Evolutionary conservation across 2,113 vertebrate species (phyloP).

Genomic region (Onychostoma macrolepis): DNA sequence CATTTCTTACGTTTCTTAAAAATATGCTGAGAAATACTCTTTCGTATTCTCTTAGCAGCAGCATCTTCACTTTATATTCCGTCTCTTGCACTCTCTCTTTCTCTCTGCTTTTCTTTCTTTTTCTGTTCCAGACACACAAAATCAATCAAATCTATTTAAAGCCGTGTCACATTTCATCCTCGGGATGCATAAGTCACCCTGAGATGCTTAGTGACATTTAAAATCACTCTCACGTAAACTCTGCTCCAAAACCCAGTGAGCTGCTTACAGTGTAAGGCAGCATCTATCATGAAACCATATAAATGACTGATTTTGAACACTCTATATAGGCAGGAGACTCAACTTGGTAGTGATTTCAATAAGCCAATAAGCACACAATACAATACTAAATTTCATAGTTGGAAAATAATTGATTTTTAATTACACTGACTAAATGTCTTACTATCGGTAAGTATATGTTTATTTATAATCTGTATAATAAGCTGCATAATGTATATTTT

Average conservation of each 20-base stretch:
- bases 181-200: constrained; percentile 32
- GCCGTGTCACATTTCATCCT: neutral
- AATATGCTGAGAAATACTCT: neutral
- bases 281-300: neutral
- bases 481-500: neutral
- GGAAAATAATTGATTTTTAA: neutral
- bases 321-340: neutral
- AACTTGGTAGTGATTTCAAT: neutral
- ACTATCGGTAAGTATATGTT: neutral
- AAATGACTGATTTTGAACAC: neutral
- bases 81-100: neutral
- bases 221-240: constrained; percentile 11
- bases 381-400: neutral
- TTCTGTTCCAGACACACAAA: constrained; percentile 17
- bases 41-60: neutral
- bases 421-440: neutral
- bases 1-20: neutral
- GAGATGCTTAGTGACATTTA: constrained; percentile 10
- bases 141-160: constrained; percentile 25
- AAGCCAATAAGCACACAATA: neutral
- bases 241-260: neutral
- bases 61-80: neutral
- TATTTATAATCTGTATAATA: neutral
- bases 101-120: neutral
- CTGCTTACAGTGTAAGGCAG: neutral